Percentiles rank a stretch among this genome's conserved stretches.
Conservation (phyloP, 1,140 invertebrate genomes). For the Caenorhabditis tropicalis region DNA sequence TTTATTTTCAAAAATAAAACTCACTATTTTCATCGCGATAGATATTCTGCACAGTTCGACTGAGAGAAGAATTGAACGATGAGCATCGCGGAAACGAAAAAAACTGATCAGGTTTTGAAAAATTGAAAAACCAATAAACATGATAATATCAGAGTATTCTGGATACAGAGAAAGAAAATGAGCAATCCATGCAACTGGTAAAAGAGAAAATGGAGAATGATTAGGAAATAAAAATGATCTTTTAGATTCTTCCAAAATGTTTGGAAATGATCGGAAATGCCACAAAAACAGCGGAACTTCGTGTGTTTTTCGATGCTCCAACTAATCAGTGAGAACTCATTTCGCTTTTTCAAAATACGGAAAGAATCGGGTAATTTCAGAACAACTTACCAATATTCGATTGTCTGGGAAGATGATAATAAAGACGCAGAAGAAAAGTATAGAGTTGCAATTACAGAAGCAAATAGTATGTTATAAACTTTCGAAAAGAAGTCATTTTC, state of each 20-base stretch:
- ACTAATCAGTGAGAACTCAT: background rate
- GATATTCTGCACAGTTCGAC: too few species aligned
- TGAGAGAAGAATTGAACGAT: too few species aligned
- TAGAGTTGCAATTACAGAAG: background rate
- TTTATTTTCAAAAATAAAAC: too few species aligned
- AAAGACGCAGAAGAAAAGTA: background rate
- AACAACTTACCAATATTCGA: background rate
- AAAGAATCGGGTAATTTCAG: background rate
- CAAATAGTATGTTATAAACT: background rate
- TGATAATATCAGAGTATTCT: too few species aligned
- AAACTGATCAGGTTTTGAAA: too few species aligned
- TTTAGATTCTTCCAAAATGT: conserved; percentile 19
- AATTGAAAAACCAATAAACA: too few species aligned
- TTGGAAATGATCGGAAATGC: background rate
- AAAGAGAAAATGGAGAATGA: too few species aligned
- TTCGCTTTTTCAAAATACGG: background rate
- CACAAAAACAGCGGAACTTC: background rate
- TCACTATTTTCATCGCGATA: too few species aligned
- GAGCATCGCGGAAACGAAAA: too few species aligned
- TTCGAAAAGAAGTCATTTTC: background rate
- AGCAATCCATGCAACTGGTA: too few species aligned
- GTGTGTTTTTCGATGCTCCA: background rate
- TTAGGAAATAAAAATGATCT: background rate
- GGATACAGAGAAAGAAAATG: too few species aligned
- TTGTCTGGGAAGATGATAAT: background rate